Percentiles rank a stretch among this genome's conserved stretches.
These are phyloP conservation scores for Gopherus evgoodei DNA, from an alignment of 2,113 vertebrate species.

Conservation along the genomic window DNA sequence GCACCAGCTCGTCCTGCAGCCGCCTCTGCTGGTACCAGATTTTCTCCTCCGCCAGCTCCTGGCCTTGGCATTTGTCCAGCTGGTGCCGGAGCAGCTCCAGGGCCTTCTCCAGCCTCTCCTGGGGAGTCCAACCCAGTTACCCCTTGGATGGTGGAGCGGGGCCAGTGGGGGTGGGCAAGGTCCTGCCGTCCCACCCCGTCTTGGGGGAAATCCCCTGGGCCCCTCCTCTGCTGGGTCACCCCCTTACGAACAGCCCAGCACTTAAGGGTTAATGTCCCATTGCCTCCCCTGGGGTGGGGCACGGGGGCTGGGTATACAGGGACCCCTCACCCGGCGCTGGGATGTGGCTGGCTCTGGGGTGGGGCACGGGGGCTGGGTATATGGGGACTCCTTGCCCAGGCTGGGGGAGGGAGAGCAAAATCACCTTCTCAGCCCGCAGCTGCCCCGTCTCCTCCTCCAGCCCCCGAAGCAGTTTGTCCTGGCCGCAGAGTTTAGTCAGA, in stretches of 20 bases:
- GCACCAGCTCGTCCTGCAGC: slow-evolving; percentile 90
- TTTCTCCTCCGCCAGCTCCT: slow-evolving; percentile 71
- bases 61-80: slow-evolving; percentile 78
- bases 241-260: background rate
- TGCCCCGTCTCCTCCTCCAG: slow-evolving; percentile 83
- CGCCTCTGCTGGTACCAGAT: slow-evolving; percentile 84
- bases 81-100: slow-evolving; percentile 85
- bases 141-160: background rate
- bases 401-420: background rate
- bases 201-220: background rate
- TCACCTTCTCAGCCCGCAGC: slow-evolving; percentile 87
- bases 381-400: background rate
- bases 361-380: background rate
- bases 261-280: background rate
- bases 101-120: slow-evolving; percentile 88
- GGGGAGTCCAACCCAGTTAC: background rate
- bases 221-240: too few relatives aligned
- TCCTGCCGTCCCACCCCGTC: too few relatives aligned
- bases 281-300: background rate
- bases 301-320: background rate
- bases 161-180: too few relatives aligned
- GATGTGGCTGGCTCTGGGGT: background rate
- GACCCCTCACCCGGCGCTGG: background rate
- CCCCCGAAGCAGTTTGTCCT: slow-evolving; percentile 85
- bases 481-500: slow-evolving; percentile 88